phyloP scores from a whole-genome alignment of 2,888 invertebrate species.

The Sabellastarte sp. region DNA sequence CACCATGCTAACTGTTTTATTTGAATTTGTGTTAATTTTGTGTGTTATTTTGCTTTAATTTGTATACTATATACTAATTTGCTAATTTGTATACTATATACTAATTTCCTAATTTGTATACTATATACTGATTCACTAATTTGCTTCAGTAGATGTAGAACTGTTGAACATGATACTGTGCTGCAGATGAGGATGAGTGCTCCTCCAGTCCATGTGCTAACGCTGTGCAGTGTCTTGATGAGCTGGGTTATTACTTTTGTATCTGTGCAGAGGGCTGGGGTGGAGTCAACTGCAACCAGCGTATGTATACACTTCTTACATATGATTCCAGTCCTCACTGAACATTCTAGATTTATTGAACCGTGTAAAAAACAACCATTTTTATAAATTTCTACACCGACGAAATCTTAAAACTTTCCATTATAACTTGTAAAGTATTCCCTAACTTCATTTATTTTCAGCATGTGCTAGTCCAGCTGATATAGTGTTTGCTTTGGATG shows the following conservation, averaged over 20 bases:
- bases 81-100: too few species aligned
- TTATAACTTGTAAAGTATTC: too few species aligned
- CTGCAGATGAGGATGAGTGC: conserved; percentile 15
- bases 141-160: too few species aligned
- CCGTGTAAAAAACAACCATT: neutral
- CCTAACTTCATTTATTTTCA: conserved; percentile 7
- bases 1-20: too few species aligned
- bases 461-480: conserved; percentile 20
- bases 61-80: too few species aligned
- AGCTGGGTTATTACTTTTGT: conserved; percentile 3
- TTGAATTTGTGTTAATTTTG: too few species aligned
- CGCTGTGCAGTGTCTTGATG: conserved; percentile 10
- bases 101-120: too few species aligned
- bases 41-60: too few species aligned
- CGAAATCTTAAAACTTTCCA: neutral
- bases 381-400: neutral
- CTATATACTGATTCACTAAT: too few species aligned
- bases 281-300: conserved; percentile 8
- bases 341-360: conserved; percentile 1
- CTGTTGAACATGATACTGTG: too few species aligned
- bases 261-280: conserved; percentile 10
- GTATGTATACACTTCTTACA: conserved; percentile 2
- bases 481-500: conserved; percentile 25
- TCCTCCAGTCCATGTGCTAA: conserved; percentile 13
- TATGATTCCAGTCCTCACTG: neutral